Evolutionary conservation across 2,797 vertebrate species (phyloP).

Genomic region (Phalanger gymnotis): DNA sequence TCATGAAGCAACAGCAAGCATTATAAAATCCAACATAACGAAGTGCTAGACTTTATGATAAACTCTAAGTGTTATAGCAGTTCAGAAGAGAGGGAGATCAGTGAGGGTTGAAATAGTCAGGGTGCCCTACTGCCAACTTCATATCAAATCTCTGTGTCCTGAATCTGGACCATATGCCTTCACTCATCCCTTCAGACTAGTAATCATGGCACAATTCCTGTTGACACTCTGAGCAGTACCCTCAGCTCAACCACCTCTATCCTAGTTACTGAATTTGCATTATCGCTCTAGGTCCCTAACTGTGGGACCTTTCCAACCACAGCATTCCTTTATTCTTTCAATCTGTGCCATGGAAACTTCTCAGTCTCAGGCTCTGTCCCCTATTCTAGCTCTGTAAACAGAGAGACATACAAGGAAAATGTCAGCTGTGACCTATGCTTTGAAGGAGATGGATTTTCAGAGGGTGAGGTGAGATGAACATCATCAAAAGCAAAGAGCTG

Average conservation of each 20-base stretch:
- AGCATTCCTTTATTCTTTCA: not conserved
- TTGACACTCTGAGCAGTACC: not conserved
- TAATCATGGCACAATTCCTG: not conserved
- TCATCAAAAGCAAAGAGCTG: not conserved
- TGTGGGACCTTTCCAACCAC: not conserved
- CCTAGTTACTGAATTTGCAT: not conserved
- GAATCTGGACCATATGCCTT: not conserved
- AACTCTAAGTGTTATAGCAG: not conserved
- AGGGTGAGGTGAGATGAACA: not conserved
- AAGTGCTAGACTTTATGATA: not conserved
- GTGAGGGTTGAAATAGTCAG: not conserved
- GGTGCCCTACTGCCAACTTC: not conserved
- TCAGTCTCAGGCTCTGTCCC: not conserved
- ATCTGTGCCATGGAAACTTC: not conserved
- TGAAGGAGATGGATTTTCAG: slow-evolving; percentile 12
- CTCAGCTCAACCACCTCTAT: not conserved
- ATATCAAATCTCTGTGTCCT: not conserved
- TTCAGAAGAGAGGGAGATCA: not conserved
- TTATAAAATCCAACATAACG: not conserved
- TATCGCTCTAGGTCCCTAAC: not conserved
- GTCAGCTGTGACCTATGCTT: not conserved
- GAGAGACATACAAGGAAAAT: not conserved
- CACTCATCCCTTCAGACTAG: not conserved
- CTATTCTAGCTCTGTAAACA: not conserved
- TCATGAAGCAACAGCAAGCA: slow-evolving; percentile 45